Percentiles rank a stretch among this genome's conserved stretches.
phyloP scores from a whole-genome alignment of 1,140 invertebrate genomes.

The Drosophila orena region DNA sequence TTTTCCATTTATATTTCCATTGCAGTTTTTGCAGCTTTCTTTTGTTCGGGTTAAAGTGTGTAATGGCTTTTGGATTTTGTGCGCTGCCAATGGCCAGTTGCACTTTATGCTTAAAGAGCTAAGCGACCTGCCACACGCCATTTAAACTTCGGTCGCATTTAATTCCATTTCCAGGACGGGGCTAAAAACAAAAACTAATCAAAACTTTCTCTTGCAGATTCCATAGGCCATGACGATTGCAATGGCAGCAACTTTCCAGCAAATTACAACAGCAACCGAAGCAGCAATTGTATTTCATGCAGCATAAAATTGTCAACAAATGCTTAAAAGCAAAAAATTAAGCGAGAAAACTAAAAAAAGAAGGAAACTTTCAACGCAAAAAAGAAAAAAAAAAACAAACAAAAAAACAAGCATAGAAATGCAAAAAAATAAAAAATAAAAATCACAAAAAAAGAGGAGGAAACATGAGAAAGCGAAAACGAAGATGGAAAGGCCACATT shows the following conservation, averaged over 20 bases:
- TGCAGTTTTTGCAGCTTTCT: conserved; percentile 25
- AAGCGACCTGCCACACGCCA: background rate
- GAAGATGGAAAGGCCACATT: conserved; percentile 43
- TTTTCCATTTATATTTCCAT: conserved; percentile 62
- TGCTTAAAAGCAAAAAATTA: conserved; percentile 76
- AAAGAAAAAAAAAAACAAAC: conserved; percentile 52
- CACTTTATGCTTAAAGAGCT: conserved; percentile 35
- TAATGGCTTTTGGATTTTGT: conserved; percentile 72
- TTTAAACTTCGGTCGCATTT: conserved; percentile 14
- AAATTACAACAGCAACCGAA: conserved; percentile 79
- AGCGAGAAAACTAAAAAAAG: conserved; percentile 42
- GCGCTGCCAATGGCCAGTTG: background rate
- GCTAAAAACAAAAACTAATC: conserved; percentile 61
- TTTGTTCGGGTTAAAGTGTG: conserved; percentile 19
- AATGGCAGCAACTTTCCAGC: conserved; percentile 86
- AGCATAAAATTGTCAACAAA: conserved; percentile 80
- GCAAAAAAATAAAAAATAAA: conserved; percentile 33
- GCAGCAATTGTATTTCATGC: conserved; percentile 83
- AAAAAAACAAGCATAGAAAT: conserved; percentile 34
- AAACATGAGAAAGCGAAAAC: conserved; percentile 31
- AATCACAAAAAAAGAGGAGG: conserved; percentile 33
- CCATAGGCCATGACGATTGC: conserved; percentile 92
- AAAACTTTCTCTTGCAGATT: conserved; percentile 86
- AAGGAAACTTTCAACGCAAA: conserved; percentile 36
- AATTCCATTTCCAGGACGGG: background rate